Conservation (phyloP, 2,797 vertebrate genomes). For the Adrianichthys oophorus region DNA sequence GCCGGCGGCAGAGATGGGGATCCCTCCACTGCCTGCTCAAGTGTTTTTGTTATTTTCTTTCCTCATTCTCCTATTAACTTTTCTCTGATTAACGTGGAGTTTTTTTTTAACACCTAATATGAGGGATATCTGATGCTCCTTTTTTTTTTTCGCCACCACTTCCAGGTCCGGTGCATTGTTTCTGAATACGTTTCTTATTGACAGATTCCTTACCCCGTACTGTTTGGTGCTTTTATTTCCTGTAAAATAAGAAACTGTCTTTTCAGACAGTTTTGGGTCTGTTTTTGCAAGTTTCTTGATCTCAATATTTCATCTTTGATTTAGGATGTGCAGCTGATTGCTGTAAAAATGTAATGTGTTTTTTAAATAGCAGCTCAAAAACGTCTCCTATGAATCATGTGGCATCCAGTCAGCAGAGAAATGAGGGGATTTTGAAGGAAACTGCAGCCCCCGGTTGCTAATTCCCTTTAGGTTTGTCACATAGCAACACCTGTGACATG, state of each 20-base stretch:
- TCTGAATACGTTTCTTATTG: no score
- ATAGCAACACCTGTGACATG: neutral
- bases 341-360: neutral
- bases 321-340: neutral
- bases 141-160: no score
- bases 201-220: no score
- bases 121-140: no score
- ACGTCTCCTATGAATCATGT: neutral
- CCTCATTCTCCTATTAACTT: no score
- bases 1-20: no score
- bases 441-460: neutral
- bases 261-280: neutral
- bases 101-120: no score
- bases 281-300: neutral
- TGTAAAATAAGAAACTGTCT: neutral
- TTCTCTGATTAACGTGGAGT: no score
- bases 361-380: neutral
- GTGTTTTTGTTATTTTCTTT: no score
- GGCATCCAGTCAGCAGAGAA: neutral
- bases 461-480: slow-evolving; percentile 1
- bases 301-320: neutral
- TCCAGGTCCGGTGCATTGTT: no score
- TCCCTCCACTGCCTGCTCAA: no score
- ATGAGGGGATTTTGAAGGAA: neutral
- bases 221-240: neutral